phyloP scores from a whole-genome alignment of 1,140 invertebrate genomes.

The Sitophilus oryzae region DNA sequence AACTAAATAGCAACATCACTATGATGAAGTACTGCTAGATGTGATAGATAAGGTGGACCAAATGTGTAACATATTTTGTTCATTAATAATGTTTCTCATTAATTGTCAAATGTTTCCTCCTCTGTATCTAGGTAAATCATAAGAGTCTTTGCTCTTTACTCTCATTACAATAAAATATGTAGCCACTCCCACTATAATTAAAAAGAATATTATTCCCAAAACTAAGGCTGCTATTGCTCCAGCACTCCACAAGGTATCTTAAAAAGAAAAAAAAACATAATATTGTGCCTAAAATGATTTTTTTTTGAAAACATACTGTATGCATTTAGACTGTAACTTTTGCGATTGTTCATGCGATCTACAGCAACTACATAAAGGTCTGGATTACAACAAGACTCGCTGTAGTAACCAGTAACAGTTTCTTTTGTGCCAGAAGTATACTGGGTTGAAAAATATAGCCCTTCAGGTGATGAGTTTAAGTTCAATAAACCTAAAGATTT shows the following conservation, averaged over 20 bases:
- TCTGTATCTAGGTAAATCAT: conserved; percentile 43
- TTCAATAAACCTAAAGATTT: conserved; percentile 43
- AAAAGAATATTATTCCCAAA: conserved; percentile 45
- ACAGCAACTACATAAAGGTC: conserved; percentile 44
- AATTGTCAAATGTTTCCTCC: conserved; percentile 32
- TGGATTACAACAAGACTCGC: conserved; percentile 48
- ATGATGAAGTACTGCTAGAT: conserved; percentile 32
- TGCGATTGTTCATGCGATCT: conserved; percentile 44
- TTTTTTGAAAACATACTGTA: conserved; percentile 40
- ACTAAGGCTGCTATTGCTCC: conserved; percentile 48
- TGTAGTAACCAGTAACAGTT: conserved; percentile 46
- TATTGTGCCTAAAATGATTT: conserved; percentile 11
- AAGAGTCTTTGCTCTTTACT: conserved; percentile 28
- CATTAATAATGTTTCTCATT: conserved; percentile 21
- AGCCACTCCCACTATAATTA: conserved; percentile 40
- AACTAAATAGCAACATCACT: conserved; percentile 13
- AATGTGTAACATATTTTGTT: conserved; percentile 19
- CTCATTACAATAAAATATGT: conserved; percentile 37
- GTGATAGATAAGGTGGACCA: conserved; percentile 11
- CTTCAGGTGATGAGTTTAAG: conserved; percentile 42
- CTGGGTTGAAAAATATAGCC: conserved; percentile 41
- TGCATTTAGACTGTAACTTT: conserved; percentile 43
- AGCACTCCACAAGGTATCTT: conserved; percentile 32
- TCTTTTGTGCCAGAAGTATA: conserved; percentile 47
- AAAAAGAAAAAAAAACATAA: conserved; percentile 25